A percentile compares a stretch with the other conserved stretches of the same genome.
Evolutionary conservation across 2,888 invertebrate genomes (phyloP).

Genomic region (Piscicola geometra): DNA sequence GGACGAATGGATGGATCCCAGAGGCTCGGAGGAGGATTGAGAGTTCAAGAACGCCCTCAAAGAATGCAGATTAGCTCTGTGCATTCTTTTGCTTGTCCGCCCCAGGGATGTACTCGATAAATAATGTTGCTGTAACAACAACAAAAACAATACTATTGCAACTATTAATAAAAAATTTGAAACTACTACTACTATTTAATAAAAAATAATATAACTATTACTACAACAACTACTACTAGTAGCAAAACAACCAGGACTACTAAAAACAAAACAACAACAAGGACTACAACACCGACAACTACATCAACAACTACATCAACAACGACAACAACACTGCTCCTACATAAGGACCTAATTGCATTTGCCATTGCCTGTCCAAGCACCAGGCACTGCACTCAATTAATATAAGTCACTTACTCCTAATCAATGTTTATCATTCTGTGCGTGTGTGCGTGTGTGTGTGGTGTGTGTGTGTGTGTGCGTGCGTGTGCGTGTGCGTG

Average conservation of each 20-base stretch:
- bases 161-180: background rate
- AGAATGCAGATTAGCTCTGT: no score
- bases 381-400: no score
- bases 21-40: no score
- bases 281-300: background rate
- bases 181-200: background rate
- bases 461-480: constrained; percentile 21
- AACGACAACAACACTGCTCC: background rate
- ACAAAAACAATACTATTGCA: background rate
- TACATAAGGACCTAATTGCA: background rate
- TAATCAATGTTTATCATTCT: background rate
- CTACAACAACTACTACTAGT: background rate
- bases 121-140: no score
- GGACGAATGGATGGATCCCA: background rate
- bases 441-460: constrained; percentile 22
- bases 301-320: background rate
- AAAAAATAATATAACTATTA: background rate
- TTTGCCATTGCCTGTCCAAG: background rate
- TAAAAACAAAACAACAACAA: background rate
- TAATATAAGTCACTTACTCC: background rate
- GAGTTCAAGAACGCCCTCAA: no score
- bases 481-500: constrained; percentile 19
- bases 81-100: no score
- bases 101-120: no score
- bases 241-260: background rate